Conservation (phyloP, 2,888 invertebrate genomes). For the Theretra japonica region DNA sequence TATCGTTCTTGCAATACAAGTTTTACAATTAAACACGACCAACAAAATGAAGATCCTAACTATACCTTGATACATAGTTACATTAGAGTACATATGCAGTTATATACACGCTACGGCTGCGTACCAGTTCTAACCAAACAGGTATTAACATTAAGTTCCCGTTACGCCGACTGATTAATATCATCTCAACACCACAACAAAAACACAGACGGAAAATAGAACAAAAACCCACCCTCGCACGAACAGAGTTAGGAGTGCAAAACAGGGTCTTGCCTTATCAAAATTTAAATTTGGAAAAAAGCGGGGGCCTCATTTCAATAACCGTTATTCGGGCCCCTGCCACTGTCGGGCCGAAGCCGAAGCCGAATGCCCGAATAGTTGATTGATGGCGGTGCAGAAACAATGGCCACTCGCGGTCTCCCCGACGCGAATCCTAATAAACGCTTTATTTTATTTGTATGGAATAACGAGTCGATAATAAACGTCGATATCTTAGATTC, state of each 20-base stretch:
- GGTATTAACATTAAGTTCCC: conserved; percentile 21
- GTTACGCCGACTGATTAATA: conserved; percentile 25
- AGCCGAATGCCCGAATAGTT: conserved; percentile 61
- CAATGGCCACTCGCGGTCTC: conserved; percentile 78
- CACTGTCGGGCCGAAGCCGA: conserved; percentile 52
- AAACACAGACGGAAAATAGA: conserved; percentile 65
- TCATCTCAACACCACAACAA: conserved; percentile 61
- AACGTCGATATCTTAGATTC: conserved; percentile 76
- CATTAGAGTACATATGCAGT: neutral
- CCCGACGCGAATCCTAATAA: conserved; percentile 83
- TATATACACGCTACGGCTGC: neutral
- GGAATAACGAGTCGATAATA: conserved; percentile 78
- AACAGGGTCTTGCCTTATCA: conserved; percentile 83
- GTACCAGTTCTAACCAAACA: neutral
- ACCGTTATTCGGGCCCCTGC: conserved; percentile 78
- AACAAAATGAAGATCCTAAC: neutral
- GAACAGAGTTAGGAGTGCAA: conserved; percentile 75
- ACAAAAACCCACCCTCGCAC: conserved; percentile 74
- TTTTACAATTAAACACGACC: too few relatives aligned
- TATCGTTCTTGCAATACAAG: too few relatives aligned
- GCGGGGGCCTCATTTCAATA: conserved; percentile 84
- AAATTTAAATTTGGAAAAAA: conserved; percentile 85
- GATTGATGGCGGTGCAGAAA: conserved; percentile 82
- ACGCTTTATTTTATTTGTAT: conserved; percentile 82
- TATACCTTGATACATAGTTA: neutral